Percentiles rank a stretch among this genome's conserved stretches.
Evolutionary conservation across 2,888 invertebrate species (phyloP).

Genomic region (Mesoligia furuncula): DNA sequence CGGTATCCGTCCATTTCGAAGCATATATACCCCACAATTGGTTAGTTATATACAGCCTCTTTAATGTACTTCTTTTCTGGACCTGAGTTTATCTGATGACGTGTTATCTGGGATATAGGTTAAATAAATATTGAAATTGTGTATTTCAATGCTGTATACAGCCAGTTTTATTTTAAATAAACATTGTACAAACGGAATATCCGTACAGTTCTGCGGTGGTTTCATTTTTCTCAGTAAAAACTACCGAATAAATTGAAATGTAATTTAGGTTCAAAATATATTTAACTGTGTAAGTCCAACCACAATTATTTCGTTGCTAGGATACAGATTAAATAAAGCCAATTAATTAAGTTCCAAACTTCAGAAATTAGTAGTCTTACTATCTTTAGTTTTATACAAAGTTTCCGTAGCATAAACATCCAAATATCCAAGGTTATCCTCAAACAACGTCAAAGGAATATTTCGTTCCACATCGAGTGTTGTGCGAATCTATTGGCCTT

Average conservation of each 20-base stretch:
- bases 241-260: slow-evolving; percentile 13
- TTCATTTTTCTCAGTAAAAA: not conserved
- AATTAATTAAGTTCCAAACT: slow-evolving; percentile 47
- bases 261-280: slow-evolving; percentile 17
- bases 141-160: slow-evolving; percentile 8
- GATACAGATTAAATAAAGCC: slow-evolving; percentile 36
- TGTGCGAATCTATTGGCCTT: slow-evolving; percentile 50
- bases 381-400: slow-evolving; percentile 36
- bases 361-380: slow-evolving; percentile 22
- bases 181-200: slow-evolving; percentile 4
- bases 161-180: slow-evolving; percentile 4
- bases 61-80: slow-evolving; percentile 15
- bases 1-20: slow-evolving; percentile 16
- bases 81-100: not conserved
- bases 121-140: slow-evolving; percentile 1
- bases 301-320: slow-evolving; percentile 30
- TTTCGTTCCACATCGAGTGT: slow-evolving; percentile 31
- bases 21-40: slow-evolving; percentile 13
- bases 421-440: slow-evolving; percentile 50
- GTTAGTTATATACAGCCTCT: not conserved
- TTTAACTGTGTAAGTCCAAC: not conserved
- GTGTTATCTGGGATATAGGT: not conserved
- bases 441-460: slow-evolving; percentile 42
- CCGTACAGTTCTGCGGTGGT: not conserved
- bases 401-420: slow-evolving; percentile 36